A percentile compares a stretch with the other conserved stretches of the same genome.
Evolutionary conservation across 2,113 vertebrate species (phyloP).

Genomic region (Regulus satrapa): DNA sequence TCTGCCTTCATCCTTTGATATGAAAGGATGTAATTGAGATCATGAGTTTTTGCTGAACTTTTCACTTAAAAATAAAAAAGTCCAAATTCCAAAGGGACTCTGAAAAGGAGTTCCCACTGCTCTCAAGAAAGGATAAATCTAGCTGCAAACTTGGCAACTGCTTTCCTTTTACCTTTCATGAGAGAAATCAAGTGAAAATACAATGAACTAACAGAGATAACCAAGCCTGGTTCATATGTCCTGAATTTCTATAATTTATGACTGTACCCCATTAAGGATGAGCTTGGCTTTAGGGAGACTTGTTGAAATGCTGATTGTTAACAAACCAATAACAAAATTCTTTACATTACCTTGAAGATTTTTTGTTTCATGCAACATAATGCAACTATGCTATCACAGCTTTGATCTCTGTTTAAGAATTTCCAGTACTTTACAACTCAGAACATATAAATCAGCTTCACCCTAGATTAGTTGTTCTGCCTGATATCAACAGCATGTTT

Average conservation of each 20-base stretch:
- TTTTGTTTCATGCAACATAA: background rate
- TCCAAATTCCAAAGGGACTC: background rate
- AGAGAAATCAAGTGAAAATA: background rate
- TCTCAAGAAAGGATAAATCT: background rate
- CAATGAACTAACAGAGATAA: background rate
- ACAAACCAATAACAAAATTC: background rate
- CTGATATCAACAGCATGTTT: background rate
- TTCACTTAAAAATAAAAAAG: background rate
- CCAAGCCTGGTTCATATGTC: background rate
- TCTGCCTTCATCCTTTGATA: background rate
- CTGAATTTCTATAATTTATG: background rate
- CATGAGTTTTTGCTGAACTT: background rate
- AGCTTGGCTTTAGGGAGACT: background rate
- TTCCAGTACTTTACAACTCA: conserved; percentile 2
- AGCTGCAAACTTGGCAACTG: background rate
- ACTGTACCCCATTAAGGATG: background rate
- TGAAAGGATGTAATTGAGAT: background rate
- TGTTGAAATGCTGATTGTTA: background rate
- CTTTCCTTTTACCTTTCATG: background rate
- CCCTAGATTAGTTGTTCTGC: conserved; percentile 24
- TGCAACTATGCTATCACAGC: background rate
- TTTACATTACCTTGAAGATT: background rate
- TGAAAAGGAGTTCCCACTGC: background rate
- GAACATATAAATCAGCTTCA: conserved; percentile 22
- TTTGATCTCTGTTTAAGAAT: conserved; percentile 27